Evolutionary conservation across 2,797 vertebrate species (phyloP).

Genomic region (Chromis chromis): DNA sequence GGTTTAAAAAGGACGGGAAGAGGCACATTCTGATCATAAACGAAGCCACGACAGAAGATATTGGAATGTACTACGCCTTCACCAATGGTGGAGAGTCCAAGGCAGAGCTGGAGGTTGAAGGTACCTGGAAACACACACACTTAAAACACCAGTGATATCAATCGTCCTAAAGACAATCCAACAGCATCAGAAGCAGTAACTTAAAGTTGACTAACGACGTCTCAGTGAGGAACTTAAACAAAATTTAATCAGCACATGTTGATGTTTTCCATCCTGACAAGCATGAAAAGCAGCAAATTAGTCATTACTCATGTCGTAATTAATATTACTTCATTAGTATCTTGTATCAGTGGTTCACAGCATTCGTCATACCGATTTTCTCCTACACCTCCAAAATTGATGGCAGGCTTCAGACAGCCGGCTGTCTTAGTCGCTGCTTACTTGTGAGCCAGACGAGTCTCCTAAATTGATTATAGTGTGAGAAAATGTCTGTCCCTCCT

Average conservation of each 20-base stretch:
- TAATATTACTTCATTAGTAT: constrained; percentile 55
- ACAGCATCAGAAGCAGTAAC: not conserved
- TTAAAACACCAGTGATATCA: no score
- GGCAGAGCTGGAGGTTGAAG: constrained; percentile 92
- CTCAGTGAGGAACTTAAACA: constrained; percentile 35
- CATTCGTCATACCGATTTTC: constrained; percentile 59
- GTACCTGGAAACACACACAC: constrained; percentile 63
- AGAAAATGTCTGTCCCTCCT: constrained; percentile 32
- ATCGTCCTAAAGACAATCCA: not conserved
- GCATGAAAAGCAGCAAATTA: constrained; percentile 68
- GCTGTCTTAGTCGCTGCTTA: constrained; percentile 9
- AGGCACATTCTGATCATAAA: constrained; percentile 90
- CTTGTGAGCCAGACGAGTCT: constrained; percentile 27
- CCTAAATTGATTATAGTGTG: constrained; percentile 52
- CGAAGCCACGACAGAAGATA: constrained; percentile 88
- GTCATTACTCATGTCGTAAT: constrained; percentile 64
- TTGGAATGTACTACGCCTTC: constrained; percentile 84
- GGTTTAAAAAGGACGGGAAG: constrained; percentile 93
- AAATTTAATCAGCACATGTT: constrained; percentile 42
- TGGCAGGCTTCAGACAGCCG: constrained; percentile 27
- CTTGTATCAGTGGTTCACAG: constrained; percentile 53
- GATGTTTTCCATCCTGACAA: constrained; percentile 64
- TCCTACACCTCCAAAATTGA: constrained; percentile 54
- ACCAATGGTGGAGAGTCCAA: constrained; percentile 93
- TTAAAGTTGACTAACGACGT: constrained; percentile 33